Percentiles rank a stretch among this genome's conserved stretches.
Evolutionary conservation across 2,888 invertebrate genomes (phyloP).

Genomic region (Adineta ricciae): DNA sequence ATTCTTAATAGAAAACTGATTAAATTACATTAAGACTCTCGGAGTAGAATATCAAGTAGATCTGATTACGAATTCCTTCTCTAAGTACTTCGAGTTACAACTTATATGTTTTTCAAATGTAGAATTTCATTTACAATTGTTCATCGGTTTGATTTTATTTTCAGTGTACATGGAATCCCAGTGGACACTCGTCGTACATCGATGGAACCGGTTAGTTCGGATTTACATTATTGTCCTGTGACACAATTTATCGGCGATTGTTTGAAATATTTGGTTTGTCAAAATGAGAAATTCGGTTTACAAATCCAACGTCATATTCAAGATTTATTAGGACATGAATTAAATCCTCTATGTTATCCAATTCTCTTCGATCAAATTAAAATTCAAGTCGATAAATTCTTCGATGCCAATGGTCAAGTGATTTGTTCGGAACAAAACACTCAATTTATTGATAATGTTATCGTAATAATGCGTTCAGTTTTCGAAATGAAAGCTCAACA

Average conservation of each 20-base stretch:
- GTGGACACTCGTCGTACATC: constrained; percentile 37
- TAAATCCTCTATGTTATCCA: constrained; percentile 85
- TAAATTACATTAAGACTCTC: not conserved
- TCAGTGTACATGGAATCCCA: constrained; percentile 30
- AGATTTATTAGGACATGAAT: constrained; percentile 84
- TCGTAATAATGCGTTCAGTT: constrained; percentile 93
- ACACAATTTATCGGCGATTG: constrained; percentile 88
- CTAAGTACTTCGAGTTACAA: too few species aligned
- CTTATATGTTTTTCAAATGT: too few species aligned
- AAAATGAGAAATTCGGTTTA: constrained; percentile 83
- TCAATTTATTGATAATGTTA: constrained; percentile 89
- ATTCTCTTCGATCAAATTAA: constrained; percentile 94
- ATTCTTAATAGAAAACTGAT: not conserved
- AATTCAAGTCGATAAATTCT: constrained; percentile 86
- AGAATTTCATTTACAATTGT: too few species aligned
- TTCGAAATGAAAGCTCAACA: constrained; percentile 75
- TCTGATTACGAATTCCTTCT: too few species aligned
- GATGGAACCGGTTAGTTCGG: constrained; percentile 45
- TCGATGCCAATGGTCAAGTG: constrained; percentile 72
- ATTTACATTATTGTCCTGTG: constrained; percentile 78
- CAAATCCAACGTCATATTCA: constrained; percentile 91
- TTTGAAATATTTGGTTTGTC: constrained; percentile 73
- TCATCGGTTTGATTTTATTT: not conserved
- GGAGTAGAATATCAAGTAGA: not conserved
- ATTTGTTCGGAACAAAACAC: constrained; percentile 83